Conservation (phyloP, 2,888 invertebrate species). For the Saturnia japonica region DNA sequence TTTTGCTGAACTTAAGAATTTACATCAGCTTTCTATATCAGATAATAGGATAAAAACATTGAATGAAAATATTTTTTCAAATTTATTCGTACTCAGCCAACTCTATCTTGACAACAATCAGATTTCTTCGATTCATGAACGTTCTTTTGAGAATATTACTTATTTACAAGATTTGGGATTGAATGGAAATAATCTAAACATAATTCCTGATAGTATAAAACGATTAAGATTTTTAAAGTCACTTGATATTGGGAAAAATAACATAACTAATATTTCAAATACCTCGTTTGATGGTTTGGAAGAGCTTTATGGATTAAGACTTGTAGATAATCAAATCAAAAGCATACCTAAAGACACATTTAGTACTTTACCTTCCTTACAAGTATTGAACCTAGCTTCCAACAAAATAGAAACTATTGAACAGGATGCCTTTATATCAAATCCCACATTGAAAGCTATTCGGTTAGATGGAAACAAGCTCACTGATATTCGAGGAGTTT, state of each 20-base stretch:
- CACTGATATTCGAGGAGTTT: conserved; percentile 88
- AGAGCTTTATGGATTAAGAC: conserved; percentile 87
- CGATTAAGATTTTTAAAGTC: conserved; percentile 86
- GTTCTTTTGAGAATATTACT: conserved; percentile 88
- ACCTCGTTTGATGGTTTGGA: conserved; percentile 88
- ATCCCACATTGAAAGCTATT: conserved; percentile 87
- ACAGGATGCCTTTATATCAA: conserved; percentile 88
- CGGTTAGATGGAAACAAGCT: conserved; percentile 89
- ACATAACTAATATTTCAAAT: conserved; percentile 86
- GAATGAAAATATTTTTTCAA: conserved; percentile 86
- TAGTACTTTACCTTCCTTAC: conserved; percentile 85
- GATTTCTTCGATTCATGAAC: conserved; percentile 84
- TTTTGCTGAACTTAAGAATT: conserved; percentile 87
- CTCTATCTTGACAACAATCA: conserved; percentile 88
- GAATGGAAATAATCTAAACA: conserved; percentile 86
- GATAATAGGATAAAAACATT: conserved; percentile 86
- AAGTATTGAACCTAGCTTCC: conserved; percentile 90
- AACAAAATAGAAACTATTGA: conserved; percentile 89
- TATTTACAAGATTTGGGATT: conserved; percentile 89
- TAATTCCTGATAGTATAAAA: conserved; percentile 85
- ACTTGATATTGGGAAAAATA: conserved; percentile 91
- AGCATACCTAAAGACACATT: conserved; percentile 89
- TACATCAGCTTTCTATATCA: conserved; percentile 88
- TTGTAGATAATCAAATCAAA: conserved; percentile 90
- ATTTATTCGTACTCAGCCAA: conserved; percentile 87